Conservation (phyloP, 2,888 invertebrate species). For the Opisthograptis luteolata region DNA sequence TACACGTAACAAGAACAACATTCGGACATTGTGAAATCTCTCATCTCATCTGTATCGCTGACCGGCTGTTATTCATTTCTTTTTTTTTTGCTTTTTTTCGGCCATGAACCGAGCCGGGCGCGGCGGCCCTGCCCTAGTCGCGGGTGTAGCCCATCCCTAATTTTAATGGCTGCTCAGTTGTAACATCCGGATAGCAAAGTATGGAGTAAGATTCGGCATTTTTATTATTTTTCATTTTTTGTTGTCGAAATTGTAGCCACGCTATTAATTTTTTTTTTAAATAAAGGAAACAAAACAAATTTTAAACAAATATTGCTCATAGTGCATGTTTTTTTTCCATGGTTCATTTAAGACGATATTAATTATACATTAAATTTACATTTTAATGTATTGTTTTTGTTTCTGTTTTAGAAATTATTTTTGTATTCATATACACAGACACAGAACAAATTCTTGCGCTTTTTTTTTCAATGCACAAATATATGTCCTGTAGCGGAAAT, state of each 20-base stretch:
- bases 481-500: too few species aligned
- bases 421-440: too few species aligned
- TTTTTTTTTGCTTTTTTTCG: conserved; percentile 66
- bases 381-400: too few species aligned
- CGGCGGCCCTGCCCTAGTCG: conserved; percentile 78
- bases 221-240: conserved; percentile 36
- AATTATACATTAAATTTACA: too few species aligned
- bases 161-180: conserved; percentile 81
- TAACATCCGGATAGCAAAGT: conserved; percentile 75
- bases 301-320: too few species aligned
- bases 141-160: conserved; percentile 82
- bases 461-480: too few species aligned
- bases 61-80: conserved; percentile 73
- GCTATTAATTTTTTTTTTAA: background rate
- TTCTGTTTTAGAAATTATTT: too few species aligned
- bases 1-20: conserved; percentile 72
- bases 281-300: too few species aligned
- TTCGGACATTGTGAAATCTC: conserved; percentile 77
- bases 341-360: too few species aligned
- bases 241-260: conserved; percentile 2
- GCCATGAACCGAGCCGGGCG: conserved; percentile 60
- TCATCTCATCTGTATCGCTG: conserved; percentile 74
- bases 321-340: too few species aligned
- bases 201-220: conserved; percentile 55
- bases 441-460: too few species aligned